A percentile compares a stretch with the other conserved stretches of the same genome.
Evolutionary conservation across 2,113 vertebrate genomes (phyloP).

Genomic region (Osmerus mordax): DNA sequence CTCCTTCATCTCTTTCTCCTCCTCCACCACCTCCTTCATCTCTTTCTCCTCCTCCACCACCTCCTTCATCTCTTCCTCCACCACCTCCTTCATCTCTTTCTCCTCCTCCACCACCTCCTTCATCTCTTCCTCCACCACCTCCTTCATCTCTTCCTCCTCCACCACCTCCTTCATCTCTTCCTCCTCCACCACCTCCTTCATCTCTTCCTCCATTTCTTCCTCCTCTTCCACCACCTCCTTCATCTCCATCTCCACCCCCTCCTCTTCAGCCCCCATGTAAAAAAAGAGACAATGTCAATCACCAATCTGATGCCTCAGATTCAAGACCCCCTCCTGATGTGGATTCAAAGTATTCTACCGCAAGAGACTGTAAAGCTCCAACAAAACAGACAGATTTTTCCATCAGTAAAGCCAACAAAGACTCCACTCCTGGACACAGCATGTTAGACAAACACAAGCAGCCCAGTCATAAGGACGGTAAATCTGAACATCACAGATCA

Average conservation of each 20-base stretch:
- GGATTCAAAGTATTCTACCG: slow-evolving; percentile 25
- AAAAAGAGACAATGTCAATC: slow-evolving; percentile 16
- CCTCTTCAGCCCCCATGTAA: slow-evolving; percentile 15
- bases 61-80: too few species aligned
- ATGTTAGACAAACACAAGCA: slow-evolving; percentile 46
- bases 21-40: too few species aligned
- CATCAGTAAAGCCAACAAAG: slow-evolving; percentile 51
- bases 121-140: not conserved
- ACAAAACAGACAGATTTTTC: slow-evolving; percentile 42
- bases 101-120: not conserved
- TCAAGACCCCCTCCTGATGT: slow-evolving; percentile 12
- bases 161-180: not conserved
- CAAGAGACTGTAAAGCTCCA: slow-evolving; percentile 16
- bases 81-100: not conserved
- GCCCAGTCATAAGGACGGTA: slow-evolving; percentile 44
- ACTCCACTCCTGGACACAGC: slow-evolving; percentile 48
- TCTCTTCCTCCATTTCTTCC: not conserved
- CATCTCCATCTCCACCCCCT: not conserved
- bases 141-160: not conserved
- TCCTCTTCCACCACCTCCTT: not conserved
- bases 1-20: too few species aligned
- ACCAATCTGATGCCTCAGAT: not conserved
- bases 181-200: not conserved
- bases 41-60: too few species aligned
- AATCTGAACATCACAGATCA: slow-evolving; percentile 27